Evolutionary conservation across 2,797 vertebrate genomes (phyloP).

Genomic region (Chromobotia macracanthus): DNA sequence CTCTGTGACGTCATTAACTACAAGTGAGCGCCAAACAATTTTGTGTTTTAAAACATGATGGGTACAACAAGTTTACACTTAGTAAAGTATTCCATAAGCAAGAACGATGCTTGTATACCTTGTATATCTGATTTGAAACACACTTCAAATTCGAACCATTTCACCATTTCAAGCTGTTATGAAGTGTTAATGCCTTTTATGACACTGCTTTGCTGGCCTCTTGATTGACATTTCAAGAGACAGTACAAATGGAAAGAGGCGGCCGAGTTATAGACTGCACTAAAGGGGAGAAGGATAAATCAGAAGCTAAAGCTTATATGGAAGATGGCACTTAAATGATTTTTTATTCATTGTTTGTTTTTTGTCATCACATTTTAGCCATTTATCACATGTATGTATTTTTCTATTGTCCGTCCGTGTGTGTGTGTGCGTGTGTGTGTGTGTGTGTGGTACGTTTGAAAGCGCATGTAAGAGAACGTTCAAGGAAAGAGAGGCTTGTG

Average conservation of each 20-base stretch:
- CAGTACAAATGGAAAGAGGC: not conserved
- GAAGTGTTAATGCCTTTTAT: conserved; percentile 12
- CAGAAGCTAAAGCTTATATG: conserved; percentile 19
- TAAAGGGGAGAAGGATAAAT: conserved; percentile 17
- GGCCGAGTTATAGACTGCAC: conserved; percentile 38
- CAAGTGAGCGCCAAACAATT: too few species aligned
- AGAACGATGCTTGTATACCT: not conserved
- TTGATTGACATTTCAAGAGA: conserved; percentile 23
- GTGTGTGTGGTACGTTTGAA: conserved; percentile 40
- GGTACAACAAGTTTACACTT: too few species aligned
- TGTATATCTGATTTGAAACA: not conserved
- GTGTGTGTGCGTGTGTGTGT: not conserved
- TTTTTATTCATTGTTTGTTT: conserved; percentile 44
- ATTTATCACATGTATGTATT: conserved; percentile 54
- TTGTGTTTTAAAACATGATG: too few species aligned
- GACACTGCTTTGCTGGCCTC: conserved; percentile 28
- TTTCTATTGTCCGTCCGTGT: conserved; percentile 42
- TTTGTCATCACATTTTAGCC: conserved; percentile 44
- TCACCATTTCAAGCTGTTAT: not conserved
- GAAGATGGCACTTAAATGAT: conserved; percentile 55
- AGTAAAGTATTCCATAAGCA: too few species aligned
- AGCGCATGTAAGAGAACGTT: conserved; percentile 64
- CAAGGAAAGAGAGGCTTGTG: conserved; percentile 43
- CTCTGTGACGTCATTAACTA: too few species aligned
- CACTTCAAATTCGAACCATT: not conserved